These are phyloP conservation scores for Pseudopleuronectes americanus DNA, from an alignment of 2,797 vertebrate species.

Conservation along the genomic window DNA sequence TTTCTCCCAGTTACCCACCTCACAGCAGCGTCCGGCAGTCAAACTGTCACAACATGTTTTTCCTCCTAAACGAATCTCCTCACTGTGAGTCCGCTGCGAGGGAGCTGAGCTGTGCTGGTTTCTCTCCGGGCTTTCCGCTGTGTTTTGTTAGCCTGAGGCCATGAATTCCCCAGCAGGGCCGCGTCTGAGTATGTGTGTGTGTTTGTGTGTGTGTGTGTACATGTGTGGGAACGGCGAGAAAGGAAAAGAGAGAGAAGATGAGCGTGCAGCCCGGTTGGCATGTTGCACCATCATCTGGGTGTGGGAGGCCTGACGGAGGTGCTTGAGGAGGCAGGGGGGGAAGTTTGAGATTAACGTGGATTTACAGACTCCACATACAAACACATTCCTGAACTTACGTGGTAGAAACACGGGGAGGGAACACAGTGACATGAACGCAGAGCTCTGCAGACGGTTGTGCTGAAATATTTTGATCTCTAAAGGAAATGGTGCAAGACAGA, in stretches of 20 bases:
- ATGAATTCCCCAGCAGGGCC: constrained; percentile 79
- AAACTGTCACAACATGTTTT: constrained; percentile 34
- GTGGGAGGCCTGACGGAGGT: constrained; percentile 49
- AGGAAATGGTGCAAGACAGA: not conserved
- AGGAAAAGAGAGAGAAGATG: constrained; percentile 31
- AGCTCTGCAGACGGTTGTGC: not conserved
- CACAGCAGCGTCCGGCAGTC: constrained; percentile 26
- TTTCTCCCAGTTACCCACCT: constrained; percentile 49
- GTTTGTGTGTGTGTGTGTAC: constrained; percentile 15
- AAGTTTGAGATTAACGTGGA: constrained; percentile 25
- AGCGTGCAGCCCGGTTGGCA: constrained; percentile 25
- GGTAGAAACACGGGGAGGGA: constrained; percentile 2
- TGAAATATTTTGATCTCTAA: not conserved
- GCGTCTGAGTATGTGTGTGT: constrained; percentile 64
- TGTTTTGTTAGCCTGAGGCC: constrained; percentile 82
- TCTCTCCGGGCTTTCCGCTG: constrained; percentile 56
- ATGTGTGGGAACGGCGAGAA: constrained; percentile 23
- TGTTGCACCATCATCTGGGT: constrained; percentile 71
- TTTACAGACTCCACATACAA: not conserved
- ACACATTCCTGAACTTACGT: constrained; percentile 16
- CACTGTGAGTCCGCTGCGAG: constrained; percentile 36
- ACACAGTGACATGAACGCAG: not conserved
- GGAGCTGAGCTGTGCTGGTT: constrained; percentile 34
- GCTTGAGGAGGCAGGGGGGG: constrained; percentile 12
- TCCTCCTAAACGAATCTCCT: constrained; percentile 37